Percentiles rank a stretch among this genome's conserved stretches.
phyloP scores from a whole-genome alignment of 2,888 invertebrate species.

The Harpagoxenus sublaevis region DNA sequence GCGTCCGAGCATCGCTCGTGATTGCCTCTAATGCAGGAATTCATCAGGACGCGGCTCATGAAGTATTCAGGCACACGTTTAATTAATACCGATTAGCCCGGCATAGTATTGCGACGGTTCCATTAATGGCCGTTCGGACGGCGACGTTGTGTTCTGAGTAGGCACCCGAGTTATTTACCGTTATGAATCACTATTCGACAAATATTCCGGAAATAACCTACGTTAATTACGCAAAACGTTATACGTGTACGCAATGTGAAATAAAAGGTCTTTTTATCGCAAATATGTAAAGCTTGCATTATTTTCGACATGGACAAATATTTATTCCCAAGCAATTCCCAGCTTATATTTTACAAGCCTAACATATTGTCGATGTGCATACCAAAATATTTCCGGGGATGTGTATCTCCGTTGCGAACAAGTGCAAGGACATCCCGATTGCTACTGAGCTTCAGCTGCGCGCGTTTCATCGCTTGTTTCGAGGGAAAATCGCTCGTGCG shows the following conservation, averaged over 20 bases:
- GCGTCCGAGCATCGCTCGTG: slow-evolving; percentile 53
- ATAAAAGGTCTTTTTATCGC: background rate
- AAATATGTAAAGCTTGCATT: background rate
- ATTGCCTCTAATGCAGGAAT: slow-evolving; percentile 69
- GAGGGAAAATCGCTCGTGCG: slow-evolving; percentile 49
- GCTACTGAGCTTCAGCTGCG: background rate
- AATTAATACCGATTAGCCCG: slow-evolving; percentile 73
- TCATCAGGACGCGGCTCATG: slow-evolving; percentile 71
- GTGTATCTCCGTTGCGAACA: background rate
- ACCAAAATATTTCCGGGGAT: background rate
- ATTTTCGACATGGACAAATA: background rate
- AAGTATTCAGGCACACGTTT: slow-evolving; percentile 73
- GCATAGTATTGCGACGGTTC: slow-evolving; percentile 58
- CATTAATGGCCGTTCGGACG: slow-evolving; percentile 63
- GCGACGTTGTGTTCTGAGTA: slow-evolving; percentile 10
- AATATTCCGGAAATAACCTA: background rate
- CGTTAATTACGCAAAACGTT: background rate
- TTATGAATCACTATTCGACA: background rate
- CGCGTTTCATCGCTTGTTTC: slow-evolving; percentile 61
- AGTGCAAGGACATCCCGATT: background rate
- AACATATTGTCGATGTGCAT: background rate
- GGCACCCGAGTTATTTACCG: slow-evolving; percentile 35
- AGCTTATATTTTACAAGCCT: background rate
- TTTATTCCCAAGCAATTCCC: background rate
- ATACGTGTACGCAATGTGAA: background rate